phyloP scores from a whole-genome alignment of 2,113 vertebrate genomes.

The Actinemys pallida region DNA sequence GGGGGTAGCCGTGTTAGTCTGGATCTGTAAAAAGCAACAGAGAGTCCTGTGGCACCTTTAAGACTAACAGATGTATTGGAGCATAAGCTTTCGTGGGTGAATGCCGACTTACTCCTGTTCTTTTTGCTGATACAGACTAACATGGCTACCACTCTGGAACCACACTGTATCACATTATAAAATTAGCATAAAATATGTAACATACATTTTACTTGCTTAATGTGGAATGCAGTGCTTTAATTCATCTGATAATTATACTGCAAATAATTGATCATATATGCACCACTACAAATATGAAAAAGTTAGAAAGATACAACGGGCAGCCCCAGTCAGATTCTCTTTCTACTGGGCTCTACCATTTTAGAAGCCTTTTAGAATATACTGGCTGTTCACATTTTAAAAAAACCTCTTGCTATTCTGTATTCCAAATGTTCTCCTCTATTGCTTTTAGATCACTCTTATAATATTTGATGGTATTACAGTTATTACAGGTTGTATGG shows the following conservation, averaged over 20 bases:
- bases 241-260: neutral
- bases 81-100: too few species aligned
- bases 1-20: too few species aligned
- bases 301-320: neutral
- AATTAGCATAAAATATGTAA: neutral
- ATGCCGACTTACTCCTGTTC: too few species aligned
- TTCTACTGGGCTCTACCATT: neutral
- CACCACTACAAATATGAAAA: neutral
- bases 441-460: neutral
- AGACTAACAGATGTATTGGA: too few species aligned
- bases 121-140: too few species aligned
- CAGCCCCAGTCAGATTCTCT: neutral
- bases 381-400: fast-evolving
- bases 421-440: neutral
- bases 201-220: neutral
- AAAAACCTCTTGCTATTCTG: neutral
- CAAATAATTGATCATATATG: neutral
- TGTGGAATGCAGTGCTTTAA: neutral
- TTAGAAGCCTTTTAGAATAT: neutral
- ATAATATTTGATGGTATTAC: neutral
- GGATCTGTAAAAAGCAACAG: too few species aligned
- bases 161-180: neutral
- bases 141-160: neutral
- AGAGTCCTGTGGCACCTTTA: too few species aligned
- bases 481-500: neutral